Conservation (phyloP, 64 coral and sea anemone species). For the Anthopleura sola region DNA sequence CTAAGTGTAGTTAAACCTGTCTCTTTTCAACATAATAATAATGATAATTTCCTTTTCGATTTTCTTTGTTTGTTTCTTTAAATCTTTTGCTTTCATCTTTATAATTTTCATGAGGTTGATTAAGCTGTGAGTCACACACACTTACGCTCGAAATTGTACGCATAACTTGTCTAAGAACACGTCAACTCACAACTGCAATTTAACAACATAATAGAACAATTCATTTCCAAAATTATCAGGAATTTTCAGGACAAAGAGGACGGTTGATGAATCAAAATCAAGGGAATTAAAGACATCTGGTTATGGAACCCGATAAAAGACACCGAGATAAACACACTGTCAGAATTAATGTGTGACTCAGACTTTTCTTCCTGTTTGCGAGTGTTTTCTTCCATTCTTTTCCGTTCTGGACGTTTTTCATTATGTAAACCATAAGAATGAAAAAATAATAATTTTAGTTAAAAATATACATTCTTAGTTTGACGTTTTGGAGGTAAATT, state of each 20-base stretch:
- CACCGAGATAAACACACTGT: slow-evolving; percentile 6
- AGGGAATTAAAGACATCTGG: slow-evolving; percentile 9
- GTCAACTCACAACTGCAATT: not conserved
- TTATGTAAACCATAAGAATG: not conserved
- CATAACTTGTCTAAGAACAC: not conserved
- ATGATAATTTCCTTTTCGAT: not conserved
- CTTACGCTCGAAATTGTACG: not conserved
- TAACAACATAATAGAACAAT: not conserved
- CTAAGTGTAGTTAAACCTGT: not conserved
- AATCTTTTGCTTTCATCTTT: not conserved
- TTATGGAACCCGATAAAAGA: not conserved
- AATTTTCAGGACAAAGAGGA: not conserved
- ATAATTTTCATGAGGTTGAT: not conserved
- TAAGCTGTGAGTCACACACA: not conserved
- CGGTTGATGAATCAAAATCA: not conserved
- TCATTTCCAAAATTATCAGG: slow-evolving; percentile 6
- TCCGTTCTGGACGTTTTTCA: slow-evolving; percentile 12
- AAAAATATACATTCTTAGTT: not conserved
- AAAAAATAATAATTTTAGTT: slow-evolving; percentile 3
- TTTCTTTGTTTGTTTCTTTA: not conserved
- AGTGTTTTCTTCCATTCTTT: not conserved
- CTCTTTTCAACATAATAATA: not conserved
- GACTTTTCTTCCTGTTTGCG: slow-evolving; percentile 5
- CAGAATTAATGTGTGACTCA: slow-evolving; percentile 15
- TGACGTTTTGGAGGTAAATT: not conserved